Percentiles rank a stretch among this genome's conserved stretches.
Conservation (phyloP, 1,140 invertebrate genomes). For the Theocolax elegans region DNA sequence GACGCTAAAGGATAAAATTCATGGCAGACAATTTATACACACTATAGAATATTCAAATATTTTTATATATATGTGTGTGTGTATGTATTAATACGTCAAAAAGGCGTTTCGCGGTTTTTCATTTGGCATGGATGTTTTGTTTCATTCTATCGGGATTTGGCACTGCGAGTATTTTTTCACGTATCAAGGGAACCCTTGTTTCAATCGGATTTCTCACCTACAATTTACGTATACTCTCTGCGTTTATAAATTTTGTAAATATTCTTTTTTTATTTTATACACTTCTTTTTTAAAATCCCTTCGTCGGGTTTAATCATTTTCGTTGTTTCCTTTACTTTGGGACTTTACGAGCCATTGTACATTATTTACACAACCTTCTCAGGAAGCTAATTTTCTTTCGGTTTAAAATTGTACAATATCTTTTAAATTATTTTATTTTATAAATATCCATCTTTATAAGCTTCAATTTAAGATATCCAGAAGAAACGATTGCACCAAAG, state of each 20-base stretch:
- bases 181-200: slow-evolving; percentile 12
- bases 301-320: slow-evolving; percentile 10
- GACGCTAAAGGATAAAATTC: too few relatives aligned
- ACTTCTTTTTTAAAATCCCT: neutral
- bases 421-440: neutral
- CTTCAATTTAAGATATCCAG: too few relatives aligned
- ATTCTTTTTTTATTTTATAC: neutral
- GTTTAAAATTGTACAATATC: too few relatives aligned
- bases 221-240: neutral
- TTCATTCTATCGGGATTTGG: slow-evolving; percentile 27
- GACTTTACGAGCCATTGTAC: neutral
- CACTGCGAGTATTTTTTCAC: slow-evolving; percentile 9
- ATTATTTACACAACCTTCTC: neutral
- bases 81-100: slow-evolving; percentile 1
- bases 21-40: too few relatives aligned
- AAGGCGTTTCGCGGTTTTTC: slow-evolving; percentile 16
- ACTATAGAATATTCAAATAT: too few relatives aligned
- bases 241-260: slow-evolving; percentile 2
- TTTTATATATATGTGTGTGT: neutral
- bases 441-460: too few relatives aligned
- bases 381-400: too few relatives aligned
- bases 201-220: neutral
- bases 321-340: slow-evolving; percentile 19
- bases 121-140: slow-evolving; percentile 22
- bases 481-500: too few relatives aligned